Base-by-base conservation (phyloP, 1,140 invertebrate genomes). In the Procambarus virginalis region DNA sequence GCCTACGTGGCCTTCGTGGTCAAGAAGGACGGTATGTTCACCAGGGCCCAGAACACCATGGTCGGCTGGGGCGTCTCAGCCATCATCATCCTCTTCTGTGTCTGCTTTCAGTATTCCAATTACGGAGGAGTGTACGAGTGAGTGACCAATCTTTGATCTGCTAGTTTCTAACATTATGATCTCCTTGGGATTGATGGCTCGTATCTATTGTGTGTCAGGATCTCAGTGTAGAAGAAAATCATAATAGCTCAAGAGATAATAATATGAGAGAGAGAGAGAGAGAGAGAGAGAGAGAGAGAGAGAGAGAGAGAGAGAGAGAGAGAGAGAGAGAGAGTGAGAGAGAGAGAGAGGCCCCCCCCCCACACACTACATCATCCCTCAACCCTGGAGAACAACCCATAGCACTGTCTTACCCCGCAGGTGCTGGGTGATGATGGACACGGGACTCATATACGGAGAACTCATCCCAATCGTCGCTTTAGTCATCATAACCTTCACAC, bases 361-460 rank as follows among this genome's bases (percentile, higher is more conserved):
- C 34, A 34, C 34, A 34, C 34, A 34, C 34, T 34, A 34, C 34
- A 34, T 0, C 34, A 0, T 34, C 34, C 34, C 34, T 34, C 0
- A 34, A 0, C 34, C 34, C 34, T 34, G 34, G 34, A 34, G 34
- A 34, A 34, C 34, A 34, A 34, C 0, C 34, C 34, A 34, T 34
- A 34, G 34, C 34, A 34, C 51, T 55, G 51, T 8, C 51, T 55
- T 55, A 34, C 34, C 34, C 51, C 51, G 8, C 83, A 92, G 92
- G 81, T 94, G 93, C 79, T 94, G 93, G 93, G 80, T 93, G 9
- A 91, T 92, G 82, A 93, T 93, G 93, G 91, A 93, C 82, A 93
- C 92, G 12, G 58, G 60, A 0, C 84, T 94, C 3, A 48, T 93
- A 3, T 93, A 92, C 60, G 88, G 92, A 0, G 92, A 93, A 46